A percentile compares a stretch with the other conserved stretches of the same genome.
Conservation (phyloP, 2,888 invertebrate genomes). For the Dusona sp. region DNA sequence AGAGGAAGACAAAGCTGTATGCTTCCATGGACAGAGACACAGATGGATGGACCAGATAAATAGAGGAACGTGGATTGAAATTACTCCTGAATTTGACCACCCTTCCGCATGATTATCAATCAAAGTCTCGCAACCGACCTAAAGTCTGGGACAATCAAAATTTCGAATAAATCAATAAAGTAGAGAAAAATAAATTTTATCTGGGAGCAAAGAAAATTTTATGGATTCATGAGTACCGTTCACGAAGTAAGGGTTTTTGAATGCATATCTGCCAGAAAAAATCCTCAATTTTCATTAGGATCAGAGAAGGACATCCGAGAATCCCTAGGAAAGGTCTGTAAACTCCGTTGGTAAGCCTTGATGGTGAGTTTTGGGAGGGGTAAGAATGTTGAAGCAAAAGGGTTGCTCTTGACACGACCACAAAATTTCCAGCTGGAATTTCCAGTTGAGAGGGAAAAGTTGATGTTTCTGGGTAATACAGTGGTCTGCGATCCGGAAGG, state of each 20-base stretch:
- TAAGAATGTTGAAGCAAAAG: constrained; percentile 11
- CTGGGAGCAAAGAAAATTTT: background rate
- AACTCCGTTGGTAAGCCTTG: constrained; percentile 2
- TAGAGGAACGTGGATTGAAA: constrained; percentile 22
- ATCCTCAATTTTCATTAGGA: background rate
- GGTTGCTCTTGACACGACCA: constrained; percentile 3
- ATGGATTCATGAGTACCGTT: background rate
- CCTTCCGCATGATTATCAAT: constrained; percentile 37
- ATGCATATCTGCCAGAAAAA: background rate
- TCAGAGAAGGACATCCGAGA: background rate
- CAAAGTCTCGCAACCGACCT: background rate
- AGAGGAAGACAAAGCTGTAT: constrained; percentile 27
- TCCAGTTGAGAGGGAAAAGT: background rate
- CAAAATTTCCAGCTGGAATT: constrained; percentile 19
- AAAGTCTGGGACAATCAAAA: background rate
- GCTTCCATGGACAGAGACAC: constrained; percentile 14
- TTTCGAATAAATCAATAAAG: background rate
- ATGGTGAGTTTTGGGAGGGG: background rate
- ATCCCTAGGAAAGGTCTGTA: constrained; percentile 1
- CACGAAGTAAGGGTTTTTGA: background rate
- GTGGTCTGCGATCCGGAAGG: background rate
- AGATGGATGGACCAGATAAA: constrained; percentile 33
- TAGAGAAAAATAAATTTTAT: background rate
- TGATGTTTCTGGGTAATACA: constrained; percentile 40
- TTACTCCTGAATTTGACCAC: constrained; percentile 12